Base-by-base conservation (phyloP, 2,888 invertebrate species). In the Unio delphinus region DNA sequence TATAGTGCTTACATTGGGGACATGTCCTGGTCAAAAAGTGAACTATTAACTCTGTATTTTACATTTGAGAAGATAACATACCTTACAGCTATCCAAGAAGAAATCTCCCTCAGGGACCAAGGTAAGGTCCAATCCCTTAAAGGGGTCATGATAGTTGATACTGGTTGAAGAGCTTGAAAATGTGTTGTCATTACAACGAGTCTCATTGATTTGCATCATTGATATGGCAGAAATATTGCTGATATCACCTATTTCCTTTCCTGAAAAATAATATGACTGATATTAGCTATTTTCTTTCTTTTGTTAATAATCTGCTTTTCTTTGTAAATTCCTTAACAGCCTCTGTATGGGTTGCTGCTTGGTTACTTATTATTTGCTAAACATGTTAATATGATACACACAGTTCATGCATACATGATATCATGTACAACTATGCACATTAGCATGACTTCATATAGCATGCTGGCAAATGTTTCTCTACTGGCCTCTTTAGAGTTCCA, bases 51-150 rank as follows among this genome's bases (percentile, higher is more conserved):
- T 63, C 23, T 56, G 45, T 45, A 45, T 45, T 45, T 7, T 45
- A 45, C 1, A 11, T 45, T 45, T 45, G 11, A 17, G 20, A 58
- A 26, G 28, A 6, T 11, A 54, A 8, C 67, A 66, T 74, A 95
- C 95, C 90, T 94, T 95, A 87, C 96, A 97, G 64, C 96, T 96
- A 91, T 97, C 97, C 69, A 97, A 92, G 87, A 96, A 96, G 72
- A 93, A 92, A 55, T 95, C 96, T 74, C 45, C 45, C 45, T 94
- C 94, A 86, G 92, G 93, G 86, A 94, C 94, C 2, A 94, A 93
- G 70, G 92, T 92, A 77, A 95, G 91, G 81, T 94, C 93, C 60
- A 94, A 90, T 68, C 74, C 73, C 28, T 89, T 85, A 11, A 81
- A 60, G 55, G 72, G 64, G 62, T 77, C 78, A 64, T 61, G 67